Percentiles rank a stretch among this genome's conserved stretches.
These are phyloP conservation scores for Poecilus cupreus DNA, from an alignment of 2,888 invertebrate genomes.

Conservation along the genomic window DNA sequence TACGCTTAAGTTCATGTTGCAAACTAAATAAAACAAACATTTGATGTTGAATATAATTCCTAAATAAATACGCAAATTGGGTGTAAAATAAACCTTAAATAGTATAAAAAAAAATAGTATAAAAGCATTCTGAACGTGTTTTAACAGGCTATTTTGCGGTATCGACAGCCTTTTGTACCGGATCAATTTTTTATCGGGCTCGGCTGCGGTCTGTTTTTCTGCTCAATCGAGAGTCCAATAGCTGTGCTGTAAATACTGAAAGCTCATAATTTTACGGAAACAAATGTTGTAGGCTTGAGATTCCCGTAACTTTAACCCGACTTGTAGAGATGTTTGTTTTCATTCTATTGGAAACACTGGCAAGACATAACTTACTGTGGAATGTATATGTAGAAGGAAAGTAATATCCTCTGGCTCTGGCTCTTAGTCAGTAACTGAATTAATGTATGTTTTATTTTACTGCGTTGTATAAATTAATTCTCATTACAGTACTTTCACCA, in stretches of 20 bases:
- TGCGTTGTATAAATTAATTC: no score
- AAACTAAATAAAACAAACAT: no score
- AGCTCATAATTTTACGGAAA: conserved; percentile 17
- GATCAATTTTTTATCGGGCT: background rate
- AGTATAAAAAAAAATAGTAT: background rate
- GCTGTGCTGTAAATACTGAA: background rate
- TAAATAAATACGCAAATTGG: no score
- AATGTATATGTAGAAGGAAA: no score
- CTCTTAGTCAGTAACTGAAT: no score
- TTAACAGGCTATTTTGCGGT: background rate
- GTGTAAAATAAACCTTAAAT: background rate
- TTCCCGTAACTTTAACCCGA: background rate
- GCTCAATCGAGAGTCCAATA: background rate
- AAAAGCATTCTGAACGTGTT: background rate
- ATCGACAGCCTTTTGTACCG: conserved; percentile 2
- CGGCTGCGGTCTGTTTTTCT: background rate
- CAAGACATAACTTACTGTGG: no score
- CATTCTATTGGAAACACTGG: background rate
- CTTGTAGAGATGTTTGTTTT: background rate
- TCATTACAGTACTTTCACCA: no score
- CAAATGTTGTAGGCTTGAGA: background rate
- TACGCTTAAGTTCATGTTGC: no score
- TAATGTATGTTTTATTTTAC: no score
- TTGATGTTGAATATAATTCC: no score
- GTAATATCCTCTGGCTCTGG: no score